Base-by-base conservation (phyloP, 2,888 invertebrate species). In the Brachylomia viminalis region DNA sequence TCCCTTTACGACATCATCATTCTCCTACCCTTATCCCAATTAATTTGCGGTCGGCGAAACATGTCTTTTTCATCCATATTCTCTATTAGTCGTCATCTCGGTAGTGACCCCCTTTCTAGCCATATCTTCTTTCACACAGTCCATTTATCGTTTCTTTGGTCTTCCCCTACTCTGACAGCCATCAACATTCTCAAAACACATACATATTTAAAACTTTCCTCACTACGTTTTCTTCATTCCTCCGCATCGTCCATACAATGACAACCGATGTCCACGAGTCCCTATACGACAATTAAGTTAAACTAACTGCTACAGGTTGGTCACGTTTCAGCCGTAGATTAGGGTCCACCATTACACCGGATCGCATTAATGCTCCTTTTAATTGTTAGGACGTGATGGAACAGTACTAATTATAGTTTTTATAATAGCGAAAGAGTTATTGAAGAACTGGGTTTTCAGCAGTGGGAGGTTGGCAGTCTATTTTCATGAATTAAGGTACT, bases 311-410 rank as follows among this genome's bases (percentile, higher is more conserved):
- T 71, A 4, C 54, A 59, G 13, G 67, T 64, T 20, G 65, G 75
- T 77, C 86, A 85, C 86, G 86, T 81, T 62, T 30, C 13, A 56
- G 38, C 45, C 64, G 52, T 82, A 75, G 74, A 81, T 80, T 67
- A 67, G 49, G 58, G 27, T 30, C 52, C 11, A 45, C 61, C 70
- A 58, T 75, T 66, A 49, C 47, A 75, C 64, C 45, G 66, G 56
- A 69, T 80, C 76, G 70, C 62, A 77, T 64, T 82, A 78, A 78
- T 80, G 75, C 79, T 72, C 30, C 68, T 71, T 71, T 77, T 76
- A 80, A 86, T 82, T 70, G 76, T n/a, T 15, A 11, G 64, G 13
- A 61, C 86, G 86, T 86, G 86, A 73, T 69, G 6, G 27, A 62
- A 85, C 23, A 54, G 27, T 49, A 27, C 27, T 70, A 10, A 71